Evolutionary conservation across 2,113 vertebrate species (phyloP).

Genomic region (Tauraco erythrolophus): DNA sequence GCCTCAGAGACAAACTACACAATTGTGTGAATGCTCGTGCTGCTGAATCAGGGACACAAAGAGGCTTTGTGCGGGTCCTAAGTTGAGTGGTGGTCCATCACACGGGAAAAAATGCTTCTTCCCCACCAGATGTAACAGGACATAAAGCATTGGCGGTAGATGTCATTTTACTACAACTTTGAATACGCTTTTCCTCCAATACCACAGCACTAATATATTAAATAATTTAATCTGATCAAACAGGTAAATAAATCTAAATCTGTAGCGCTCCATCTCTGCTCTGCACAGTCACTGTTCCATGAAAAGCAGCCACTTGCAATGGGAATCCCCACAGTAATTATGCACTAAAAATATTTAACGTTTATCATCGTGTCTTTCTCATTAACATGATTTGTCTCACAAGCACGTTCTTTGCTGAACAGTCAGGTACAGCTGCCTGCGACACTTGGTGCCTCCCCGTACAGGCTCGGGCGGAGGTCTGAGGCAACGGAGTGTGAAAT

Average conservation of each 20-base stretch:
- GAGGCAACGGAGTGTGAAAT: not conserved
- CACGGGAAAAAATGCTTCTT: not conserved
- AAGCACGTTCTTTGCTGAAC: not conserved
- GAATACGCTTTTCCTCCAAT: not conserved
- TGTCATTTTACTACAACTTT: not conserved
- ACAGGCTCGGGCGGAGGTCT: not conserved
- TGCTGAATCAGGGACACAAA: not conserved
- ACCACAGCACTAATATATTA: not conserved
- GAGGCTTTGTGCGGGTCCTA: not conserved
- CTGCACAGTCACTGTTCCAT: not conserved
- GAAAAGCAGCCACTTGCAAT: not conserved
- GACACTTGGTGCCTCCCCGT: not conserved
- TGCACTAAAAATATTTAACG: not conserved
- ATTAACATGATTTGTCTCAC: not conserved
- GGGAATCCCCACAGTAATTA: slow-evolving; percentile 34
- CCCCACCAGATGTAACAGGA: not conserved
- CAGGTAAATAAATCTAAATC: slow-evolving; percentile 28
- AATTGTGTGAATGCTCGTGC: not conserved
- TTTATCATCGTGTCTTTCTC: not conserved
- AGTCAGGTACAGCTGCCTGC: not conserved
- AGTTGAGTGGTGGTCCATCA: not conserved
- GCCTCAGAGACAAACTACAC: not conserved
- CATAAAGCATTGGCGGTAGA: not conserved
- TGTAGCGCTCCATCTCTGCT: not conserved
- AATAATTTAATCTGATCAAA: slow-evolving; percentile 22